Base-by-base conservation (phyloP, 2,888 invertebrate species). In the Oscheius sp. region DNA sequence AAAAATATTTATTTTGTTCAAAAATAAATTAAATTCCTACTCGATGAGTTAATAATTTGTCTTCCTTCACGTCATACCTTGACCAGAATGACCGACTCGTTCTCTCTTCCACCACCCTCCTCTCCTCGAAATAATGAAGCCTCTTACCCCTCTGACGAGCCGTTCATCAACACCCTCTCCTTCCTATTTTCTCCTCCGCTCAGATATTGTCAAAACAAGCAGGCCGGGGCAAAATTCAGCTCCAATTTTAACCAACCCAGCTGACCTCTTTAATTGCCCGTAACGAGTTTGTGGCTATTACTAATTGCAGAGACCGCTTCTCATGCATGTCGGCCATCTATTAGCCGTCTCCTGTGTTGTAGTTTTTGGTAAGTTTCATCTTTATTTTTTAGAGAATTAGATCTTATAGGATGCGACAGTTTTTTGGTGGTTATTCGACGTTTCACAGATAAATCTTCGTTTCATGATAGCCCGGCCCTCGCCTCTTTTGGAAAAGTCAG, bases 261-360 rank as follows among this genome's bases (percentile, higher is more conserved):
- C 20, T 46, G n/a, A n/a, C 46, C n/a, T 46, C 46, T 17, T 17
- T 46, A 46, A 46, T 46, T 46, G 17, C n/a, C 46, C 46, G 46
- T 46, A 46, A 46, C 46, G 37, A n/a, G n/a, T n/a, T n/a, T n/a
- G n/a, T 37, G 37, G 15, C 37, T n/a, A 15, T 15, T 20, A 48
- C 48, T 48, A 48, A 48, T 48, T 48, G 25, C 48, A 48, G 37
- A 37, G 48, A 15, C 48, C 23, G 25, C 48, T 48, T 48, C 27
- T 25, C 33, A 55, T 55, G 55, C 55, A 33, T 31, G 55, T 55
- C 34, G 34, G 31, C 31, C 55, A 55, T 5, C 34, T 55, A 8
- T 33, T 55, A 33, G n/a, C 34, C n/a, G 55, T 34, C 20, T 34
- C 34, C 1, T 27, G n/a, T n/a, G n/a, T 55, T 20, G 20, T 55